These are phyloP conservation scores for Nasonia longicornis DNA, from an alignment of 1,140 invertebrate species.

Conservation along the genomic window DNA sequence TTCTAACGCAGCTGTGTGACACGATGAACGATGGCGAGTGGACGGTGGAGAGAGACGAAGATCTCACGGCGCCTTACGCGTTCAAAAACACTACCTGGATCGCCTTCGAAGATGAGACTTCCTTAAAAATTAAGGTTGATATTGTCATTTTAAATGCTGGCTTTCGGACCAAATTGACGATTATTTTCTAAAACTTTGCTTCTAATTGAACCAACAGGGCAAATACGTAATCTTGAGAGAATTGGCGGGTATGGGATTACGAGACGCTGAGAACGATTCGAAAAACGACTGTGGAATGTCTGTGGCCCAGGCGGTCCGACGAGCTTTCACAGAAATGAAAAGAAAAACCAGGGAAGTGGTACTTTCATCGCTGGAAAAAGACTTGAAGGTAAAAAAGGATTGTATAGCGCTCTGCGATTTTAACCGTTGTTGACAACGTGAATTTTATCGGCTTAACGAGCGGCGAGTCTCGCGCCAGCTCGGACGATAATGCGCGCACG, in stretches of 20 bases:
- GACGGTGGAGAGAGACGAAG: conserved; percentile 83
- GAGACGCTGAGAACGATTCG: conserved; percentile 61
- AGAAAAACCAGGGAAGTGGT: conserved; percentile 69
- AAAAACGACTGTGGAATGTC: conserved; percentile 59
- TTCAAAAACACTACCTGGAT: conserved; percentile 81
- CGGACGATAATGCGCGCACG: conserved; percentile 1
- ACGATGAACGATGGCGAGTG: conserved; percentile 74
- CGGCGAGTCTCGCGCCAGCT: neutral
- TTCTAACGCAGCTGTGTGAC: conserved; percentile 71
- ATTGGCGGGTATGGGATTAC: conserved; percentile 70
- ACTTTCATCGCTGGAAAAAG: conserved; percentile 63
- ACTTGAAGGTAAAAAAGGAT: conserved; percentile 59
- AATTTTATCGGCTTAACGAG: neutral
- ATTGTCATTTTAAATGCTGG: conserved; percentile 9
- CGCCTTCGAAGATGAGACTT: conserved; percentile 80
- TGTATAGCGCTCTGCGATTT: neutral
- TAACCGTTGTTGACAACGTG: neutral
- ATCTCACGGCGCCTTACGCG: conserved; percentile 82
- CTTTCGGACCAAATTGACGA: neutral
- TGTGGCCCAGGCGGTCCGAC: conserved; percentile 58
- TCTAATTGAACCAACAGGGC: conserved; percentile 61
- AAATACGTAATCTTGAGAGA: conserved; percentile 73
- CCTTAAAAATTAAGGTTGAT: conserved; percentile 79
- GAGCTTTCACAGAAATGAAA: conserved; percentile 66
- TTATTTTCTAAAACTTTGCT: neutral